These are phyloP conservation scores for Hoplostethus atlanticus DNA, from an alignment of 2,797 vertebrate genomes.

Conservation along the genomic window DNA sequence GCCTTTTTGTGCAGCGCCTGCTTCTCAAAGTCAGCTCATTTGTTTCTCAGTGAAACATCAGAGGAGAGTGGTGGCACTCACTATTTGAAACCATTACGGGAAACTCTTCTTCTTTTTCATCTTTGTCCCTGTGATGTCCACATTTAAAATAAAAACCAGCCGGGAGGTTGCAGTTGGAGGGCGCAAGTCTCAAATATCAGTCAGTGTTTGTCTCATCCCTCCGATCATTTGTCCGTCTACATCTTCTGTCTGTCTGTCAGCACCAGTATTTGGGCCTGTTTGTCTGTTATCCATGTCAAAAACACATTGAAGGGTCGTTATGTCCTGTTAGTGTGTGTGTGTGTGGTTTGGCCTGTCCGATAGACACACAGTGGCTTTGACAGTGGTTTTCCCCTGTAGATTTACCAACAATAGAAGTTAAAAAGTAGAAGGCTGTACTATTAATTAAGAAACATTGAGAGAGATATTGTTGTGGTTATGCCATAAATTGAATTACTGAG, in stretches of 20 bases:
- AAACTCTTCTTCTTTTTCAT: conserved; percentile 14
- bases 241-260: background rate
- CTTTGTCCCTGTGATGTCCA: background rate
- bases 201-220: background rate
- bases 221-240: background rate
- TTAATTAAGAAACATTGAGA: background rate
- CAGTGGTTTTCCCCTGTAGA: background rate
- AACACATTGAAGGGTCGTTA: background rate
- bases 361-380: conserved; percentile 1
- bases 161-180: conserved; percentile 10
- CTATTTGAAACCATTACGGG: conserved; percentile 17
- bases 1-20: conserved; percentile 40
- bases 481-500: conserved; percentile 36
- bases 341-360: conserved; percentile 5
- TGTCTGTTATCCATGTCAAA: background rate
- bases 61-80: conserved; percentile 24
- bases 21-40: conserved; percentile 62
- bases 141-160: conserved; percentile 7
- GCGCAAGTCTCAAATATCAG: background rate
- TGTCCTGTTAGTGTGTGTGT: background rate
- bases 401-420: background rate
- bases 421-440: background rate
- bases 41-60: conserved; percentile 59
- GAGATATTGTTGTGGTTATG: background rate
- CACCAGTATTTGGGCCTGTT: background rate